phyloP scores from a whole-genome alignment of 2,113 vertebrate genomes.

The Mirza zaza region DNA sequence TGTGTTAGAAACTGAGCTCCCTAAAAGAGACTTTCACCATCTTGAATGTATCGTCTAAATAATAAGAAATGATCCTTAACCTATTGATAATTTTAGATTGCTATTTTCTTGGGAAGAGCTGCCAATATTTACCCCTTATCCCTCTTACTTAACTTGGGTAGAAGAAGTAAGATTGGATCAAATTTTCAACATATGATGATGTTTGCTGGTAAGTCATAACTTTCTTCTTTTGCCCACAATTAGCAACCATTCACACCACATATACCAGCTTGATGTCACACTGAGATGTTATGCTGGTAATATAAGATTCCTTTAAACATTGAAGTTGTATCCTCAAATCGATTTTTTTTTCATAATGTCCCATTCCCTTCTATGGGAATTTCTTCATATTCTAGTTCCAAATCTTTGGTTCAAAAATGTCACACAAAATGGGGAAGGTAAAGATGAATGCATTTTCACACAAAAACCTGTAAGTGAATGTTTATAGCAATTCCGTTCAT shows the following conservation, averaged over 20 bases:
- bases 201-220: constrained; percentile 92
- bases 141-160: constrained; percentile 96
- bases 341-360: not conserved
- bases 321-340: not conserved
- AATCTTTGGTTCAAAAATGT: constrained; percentile 22
- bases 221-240: not conserved
- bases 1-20: not conserved
- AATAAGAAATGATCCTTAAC: constrained; percentile 85
- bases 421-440: not conserved
- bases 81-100: constrained; percentile 85
- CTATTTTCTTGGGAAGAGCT: constrained; percentile 97
- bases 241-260: not conserved
- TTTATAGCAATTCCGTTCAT: not conserved
- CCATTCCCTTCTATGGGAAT: not conserved
- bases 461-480: not conserved
- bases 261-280: constrained; percentile 5
- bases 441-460: constrained; percentile 21
- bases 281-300: not conserved
- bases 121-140: constrained; percentile 99
- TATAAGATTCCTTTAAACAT: constrained; percentile 2
- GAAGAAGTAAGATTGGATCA: constrained; percentile 95
- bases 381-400: constrained; percentile 13
- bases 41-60: constrained; percentile 22
- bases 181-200: constrained; percentile 99
- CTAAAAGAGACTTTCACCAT: not conserved